Evolutionary conservation across 2,888 invertebrate genomes (phyloP), one percentile per base, ranked within the genome.

Genomic region (Eupeodes latifasciatus): DNA sequence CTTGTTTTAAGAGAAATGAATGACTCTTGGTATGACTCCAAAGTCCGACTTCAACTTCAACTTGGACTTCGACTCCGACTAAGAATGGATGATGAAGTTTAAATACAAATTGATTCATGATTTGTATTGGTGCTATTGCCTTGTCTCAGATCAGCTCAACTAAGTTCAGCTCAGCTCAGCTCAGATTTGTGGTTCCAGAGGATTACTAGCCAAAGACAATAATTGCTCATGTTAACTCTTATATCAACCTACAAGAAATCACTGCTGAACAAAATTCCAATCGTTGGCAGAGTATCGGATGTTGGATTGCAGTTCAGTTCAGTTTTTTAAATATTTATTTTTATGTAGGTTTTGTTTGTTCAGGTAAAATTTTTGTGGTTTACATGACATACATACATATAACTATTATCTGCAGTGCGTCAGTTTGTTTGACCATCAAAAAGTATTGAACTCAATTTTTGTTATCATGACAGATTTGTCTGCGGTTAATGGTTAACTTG

Each of bases 141-240:
- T 53, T 76, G 76, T 76, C 64, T 47, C 14, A 12, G 36, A 3
- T 27, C 27, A 27, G 27, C 27, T 27, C 1, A 27, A 27, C 27
- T 27, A n/a, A n/a, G n/a, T 27, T 27, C 27, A 27, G 27, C 27
- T 1, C 27, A 27, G 3, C 27, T 27, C 14, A 12, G 36, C 5
- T 57, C 27, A 62, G 51, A 71, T n/a, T 47, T 69, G 51, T 40
- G 27, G 61, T 62, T 44, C 34, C 47, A 61, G 19, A 67, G n/a
- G 40, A 75, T 67, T 40, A 49, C 51, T 16, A 57, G 36, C 62
- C 81, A 66, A 75, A 74, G 16, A 59, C 74, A 81, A 74, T 74
- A 74, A 74, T 74, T 81, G 81, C 11, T 66, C 81, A 59, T 81
- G 75, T 74, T 34, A 64, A 14, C 66, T 57, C 69, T 62, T 71